Conservation (phyloP, 2,113 vertebrate genomes). For the Psittacus erithacus region DNA sequence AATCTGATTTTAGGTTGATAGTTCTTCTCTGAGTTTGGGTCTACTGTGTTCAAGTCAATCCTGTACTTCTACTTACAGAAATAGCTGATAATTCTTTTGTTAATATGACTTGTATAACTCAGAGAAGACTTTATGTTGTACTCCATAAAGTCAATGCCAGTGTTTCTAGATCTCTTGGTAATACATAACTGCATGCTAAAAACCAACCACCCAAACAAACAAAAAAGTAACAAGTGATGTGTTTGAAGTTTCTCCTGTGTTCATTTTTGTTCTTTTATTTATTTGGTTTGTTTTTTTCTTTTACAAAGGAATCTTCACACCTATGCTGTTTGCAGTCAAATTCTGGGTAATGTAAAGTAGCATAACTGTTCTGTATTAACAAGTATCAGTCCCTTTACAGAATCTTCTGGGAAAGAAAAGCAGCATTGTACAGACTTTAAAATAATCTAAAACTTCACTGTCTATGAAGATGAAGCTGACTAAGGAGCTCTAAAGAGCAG, state of each 20-base stretch:
- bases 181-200: not conserved
- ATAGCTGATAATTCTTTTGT: not conserved
- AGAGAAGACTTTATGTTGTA: not conserved
- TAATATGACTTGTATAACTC: not conserved
- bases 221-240: not conserved
- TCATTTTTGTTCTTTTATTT: no score
- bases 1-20: not conserved
- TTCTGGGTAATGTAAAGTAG: not conserved
- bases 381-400: not conserved
- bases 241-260: not conserved
- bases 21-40: not conserved
- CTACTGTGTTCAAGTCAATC: not conserved
- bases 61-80: not conserved
- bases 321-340: not conserved
- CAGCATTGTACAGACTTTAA: not conserved
- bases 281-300: not conserved
- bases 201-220: not conserved
- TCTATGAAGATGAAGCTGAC: not conserved
- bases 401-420: not conserved
- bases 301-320: not conserved
- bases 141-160: not conserved
- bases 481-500: not conserved
- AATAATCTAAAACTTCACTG: not conserved
- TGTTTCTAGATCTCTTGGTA: not conserved
- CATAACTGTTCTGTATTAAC: not conserved